Base-by-base conservation (phyloP, 1,140 invertebrate genomes). In the Lepeophtheirus salmonis region DNA sequence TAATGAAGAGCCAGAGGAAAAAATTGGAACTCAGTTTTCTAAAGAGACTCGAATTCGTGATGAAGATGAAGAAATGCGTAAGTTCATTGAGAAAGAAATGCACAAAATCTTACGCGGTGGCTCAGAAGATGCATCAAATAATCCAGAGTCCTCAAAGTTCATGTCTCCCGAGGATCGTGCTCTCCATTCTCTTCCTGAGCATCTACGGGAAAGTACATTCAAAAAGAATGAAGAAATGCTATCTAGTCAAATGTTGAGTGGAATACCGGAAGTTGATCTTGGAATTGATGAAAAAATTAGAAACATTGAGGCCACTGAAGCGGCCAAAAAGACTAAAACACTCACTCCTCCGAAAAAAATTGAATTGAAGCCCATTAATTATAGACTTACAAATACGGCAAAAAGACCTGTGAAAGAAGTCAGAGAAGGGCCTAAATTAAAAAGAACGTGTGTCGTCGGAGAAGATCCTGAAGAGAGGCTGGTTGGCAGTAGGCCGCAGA, bases 241-340 rank as follows among this genome's bases (percentile, higher is more conserved):
- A 64, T 97, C 92, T 3, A 97, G 97, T 78, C 95, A 98, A 77
- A 98, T 99, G 95, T 75, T 99, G 1, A 95, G 89, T 69, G 96
- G 96, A 58, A 99, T 99, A 64, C 96, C 96, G n/a, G 96, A 99
- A 78, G 87, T 99, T 1, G 95, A 99, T 76, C 76, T 99, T 49
- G 96, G 96, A 30, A 95, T 99, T 65, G 90, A 97, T 81, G 90
- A 89, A 0, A 95, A 96, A 77, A 97, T 97, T 63, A 81, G 81
- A 67, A 97, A 97, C 70, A 97, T 97, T 66, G 91, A 97, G 78
- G 88, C 89, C 3, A 97, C 92, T 3, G 94, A 97, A 74, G 90
- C 94, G 68, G 90, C 92, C 0, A 97, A 97, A 72, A 80, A 91
- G 66, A 88, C n/a, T n/a, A 41, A 41, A 6, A 41, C 6, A n/a